Evolutionary conservation across 2,797 vertebrate species (phyloP).

Genomic region (Leucoraja ocellata): DNA sequence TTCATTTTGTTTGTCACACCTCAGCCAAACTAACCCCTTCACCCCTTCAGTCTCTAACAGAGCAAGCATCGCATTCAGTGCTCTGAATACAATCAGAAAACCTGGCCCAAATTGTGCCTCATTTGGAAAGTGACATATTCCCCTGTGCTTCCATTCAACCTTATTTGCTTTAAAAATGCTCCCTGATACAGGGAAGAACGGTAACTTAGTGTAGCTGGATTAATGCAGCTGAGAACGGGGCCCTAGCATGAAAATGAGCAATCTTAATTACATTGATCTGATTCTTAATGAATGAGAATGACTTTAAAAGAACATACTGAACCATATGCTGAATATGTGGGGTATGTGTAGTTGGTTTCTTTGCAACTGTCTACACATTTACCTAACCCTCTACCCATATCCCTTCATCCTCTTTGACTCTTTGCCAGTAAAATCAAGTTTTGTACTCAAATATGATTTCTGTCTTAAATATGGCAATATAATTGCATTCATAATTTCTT

Average conservation of each 20-base stretch:
- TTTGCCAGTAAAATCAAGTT: background rate
- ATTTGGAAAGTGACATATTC: background rate
- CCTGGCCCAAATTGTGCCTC: background rate
- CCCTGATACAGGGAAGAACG: background rate
- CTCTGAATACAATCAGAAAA: background rate
- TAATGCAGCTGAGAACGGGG: background rate
- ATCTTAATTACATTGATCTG: background rate
- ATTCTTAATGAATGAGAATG: background rate
- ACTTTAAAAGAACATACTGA: too few relatives aligned
- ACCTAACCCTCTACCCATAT: background rate
- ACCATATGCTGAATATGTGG: background rate
- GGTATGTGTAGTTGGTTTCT: background rate
- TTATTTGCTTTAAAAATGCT: background rate
- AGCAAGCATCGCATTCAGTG: background rate
- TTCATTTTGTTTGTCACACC: slow-evolving; percentile 46
- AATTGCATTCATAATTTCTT: too few relatives aligned
- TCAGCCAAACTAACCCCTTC: slow-evolving; percentile 26
- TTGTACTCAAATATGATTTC: background rate
- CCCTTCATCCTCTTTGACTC: background rate
- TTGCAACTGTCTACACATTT: background rate
- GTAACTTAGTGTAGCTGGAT: background rate
- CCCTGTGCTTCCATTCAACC: background rate
- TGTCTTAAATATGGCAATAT: too few relatives aligned
- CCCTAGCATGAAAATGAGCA: too few relatives aligned
- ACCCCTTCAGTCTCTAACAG: background rate